Percentiles rank a stretch among this genome's conserved stretches.
These are phyloP conservation scores for Drosophila bipectinata DNA, from an alignment of 1,140 invertebrate species.

Conservation along the genomic window DNA sequence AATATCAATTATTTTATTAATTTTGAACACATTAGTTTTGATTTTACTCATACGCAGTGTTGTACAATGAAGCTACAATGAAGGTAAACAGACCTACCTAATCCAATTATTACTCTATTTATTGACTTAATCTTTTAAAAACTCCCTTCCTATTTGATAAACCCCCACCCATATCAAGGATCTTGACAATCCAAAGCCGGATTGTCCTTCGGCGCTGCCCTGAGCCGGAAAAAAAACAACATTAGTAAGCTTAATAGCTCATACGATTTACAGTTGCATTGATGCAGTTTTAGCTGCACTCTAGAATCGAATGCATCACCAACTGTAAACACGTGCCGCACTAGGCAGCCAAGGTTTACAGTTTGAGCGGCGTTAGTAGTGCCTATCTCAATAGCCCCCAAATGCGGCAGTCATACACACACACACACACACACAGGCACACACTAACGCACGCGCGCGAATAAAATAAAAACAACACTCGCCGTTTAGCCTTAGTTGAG, in stretches of 20 bases:
- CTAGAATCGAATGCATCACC: slow-evolving; percentile 1
- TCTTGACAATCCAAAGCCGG: slow-evolving; percentile 37
- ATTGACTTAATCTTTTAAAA: background rate
- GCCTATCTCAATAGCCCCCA: slow-evolving; percentile 80
- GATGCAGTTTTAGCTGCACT: slow-evolving; percentile 51
- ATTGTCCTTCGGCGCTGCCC: slow-evolving; percentile 42
- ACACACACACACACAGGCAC: slow-evolving; percentile 17
- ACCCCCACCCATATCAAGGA: slow-evolving; percentile 28
- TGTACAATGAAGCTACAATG: background rate
- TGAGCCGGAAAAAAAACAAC: slow-evolving; percentile 26
- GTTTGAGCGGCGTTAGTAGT: slow-evolving; percentile 64
- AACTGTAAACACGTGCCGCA: slow-evolving; percentile 74
- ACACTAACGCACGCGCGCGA: background rate
- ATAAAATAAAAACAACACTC: slow-evolving; percentile 36
- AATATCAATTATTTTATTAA: background rate
- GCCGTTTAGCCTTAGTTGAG: slow-evolving; percentile 78
- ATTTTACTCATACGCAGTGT: slow-evolving; percentile 17
- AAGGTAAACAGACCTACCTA: no score
- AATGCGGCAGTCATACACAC: slow-evolving; percentile 63
- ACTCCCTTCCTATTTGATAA: slow-evolving; percentile 1
- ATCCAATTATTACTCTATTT: background rate
- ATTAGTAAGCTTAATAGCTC: slow-evolving; percentile 5
- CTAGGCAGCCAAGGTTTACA: slow-evolving; percentile 65
- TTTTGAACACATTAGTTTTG: background rate
- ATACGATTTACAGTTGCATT: slow-evolving; percentile 43